phyloP scores from a whole-genome alignment of 2,113 vertebrate genomes.

The Anarrhichthys ocellatus region DNA sequence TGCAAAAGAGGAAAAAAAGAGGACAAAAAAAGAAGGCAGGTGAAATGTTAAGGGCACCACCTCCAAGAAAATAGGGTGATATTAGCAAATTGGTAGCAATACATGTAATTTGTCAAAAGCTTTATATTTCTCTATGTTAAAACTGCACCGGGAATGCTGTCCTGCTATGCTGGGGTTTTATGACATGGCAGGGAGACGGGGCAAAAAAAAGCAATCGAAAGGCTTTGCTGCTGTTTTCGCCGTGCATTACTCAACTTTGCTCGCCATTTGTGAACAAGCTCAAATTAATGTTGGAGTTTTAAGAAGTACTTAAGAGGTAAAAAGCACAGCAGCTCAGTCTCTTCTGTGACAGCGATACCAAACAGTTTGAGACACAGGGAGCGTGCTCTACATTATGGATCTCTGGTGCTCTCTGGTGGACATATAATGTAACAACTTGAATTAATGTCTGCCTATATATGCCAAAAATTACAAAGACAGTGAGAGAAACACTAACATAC shows the following conservation, averaged over 20 bases:
- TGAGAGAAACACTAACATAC: neutral
- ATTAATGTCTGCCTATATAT: neutral
- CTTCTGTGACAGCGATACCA: slow-evolving; percentile 52
- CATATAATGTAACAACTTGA: neutral
- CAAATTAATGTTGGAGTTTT: slow-evolving; percentile 46
- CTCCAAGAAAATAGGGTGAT: neutral
- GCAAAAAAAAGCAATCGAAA: neutral
- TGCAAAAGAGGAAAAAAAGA: slow-evolving; percentile 24
- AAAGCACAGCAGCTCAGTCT: slow-evolving; percentile 65
- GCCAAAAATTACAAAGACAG: neutral
- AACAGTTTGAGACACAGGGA: neutral
- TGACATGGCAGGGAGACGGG: neutral
- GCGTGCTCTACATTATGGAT: slow-evolving; percentile 11
- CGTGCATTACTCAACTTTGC: neutral
- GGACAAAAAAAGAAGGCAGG: slow-evolving; percentile 22
- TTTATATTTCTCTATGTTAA: neutral
- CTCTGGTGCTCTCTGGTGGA: slow-evolving; percentile 77
- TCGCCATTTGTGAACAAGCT: slow-evolving; percentile 1
- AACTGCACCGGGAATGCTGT: neutral
- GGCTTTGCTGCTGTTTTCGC: neutral
- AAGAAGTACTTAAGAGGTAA: slow-evolving; percentile 73
- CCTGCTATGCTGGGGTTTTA: neutral
- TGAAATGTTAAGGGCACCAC: slow-evolving; percentile 16
- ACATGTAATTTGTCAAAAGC: neutral
- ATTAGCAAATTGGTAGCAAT: neutral